Base-by-base conservation (phyloP, 2,113 vertebrate genomes). In the Halichoerus grypus region DNA sequence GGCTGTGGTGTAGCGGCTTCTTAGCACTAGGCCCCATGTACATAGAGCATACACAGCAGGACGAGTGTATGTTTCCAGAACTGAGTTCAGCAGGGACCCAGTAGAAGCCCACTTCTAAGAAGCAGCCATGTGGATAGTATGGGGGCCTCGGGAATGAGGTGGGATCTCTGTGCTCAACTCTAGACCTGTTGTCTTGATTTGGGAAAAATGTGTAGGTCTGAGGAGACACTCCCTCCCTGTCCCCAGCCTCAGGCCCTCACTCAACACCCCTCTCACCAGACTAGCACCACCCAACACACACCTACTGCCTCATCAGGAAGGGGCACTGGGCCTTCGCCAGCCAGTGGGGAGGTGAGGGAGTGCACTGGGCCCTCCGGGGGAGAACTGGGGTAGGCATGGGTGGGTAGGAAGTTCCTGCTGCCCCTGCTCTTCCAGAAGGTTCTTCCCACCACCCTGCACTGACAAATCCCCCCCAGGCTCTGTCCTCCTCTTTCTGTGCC, bases 91-190 rank as follows among this genome's bases (percentile, higher is more conserved):
- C 0, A 42, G 61, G 16, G 59, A 10, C 39, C 13, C 2, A 14
- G 9, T 7, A 74, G 83, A 61, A 79, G 55, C 39, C 79, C 9
- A 21, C 24, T 71, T 16, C 42, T 59, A 24, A 67, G 57, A 93
- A 76, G 21, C 11, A 1, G 69, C 16, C 51, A 4, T 0, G 1
- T 3, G 12, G 77, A 26, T 1, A 12, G 36, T 9, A 16, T 7
- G 19, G 24, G n/a, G 16, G 36, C 3, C 57, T 63, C 22, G 5
- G 28, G 4, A 5, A 24, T 1, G 65, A n/a, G 61, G 9, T 0
- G 1, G 59, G 39, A 26, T 53, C 12, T 59, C 83, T 0, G 1
- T 12, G 39, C 16, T 55, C 77, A 46, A 19, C 7, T 49, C 55
- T 42, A 59, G 19, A 81, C 33, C 69, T 49, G 1, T 6, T 16